phyloP scores from a whole-genome alignment of 2,888 invertebrate species.

The Harpalus rubripes region DNA sequence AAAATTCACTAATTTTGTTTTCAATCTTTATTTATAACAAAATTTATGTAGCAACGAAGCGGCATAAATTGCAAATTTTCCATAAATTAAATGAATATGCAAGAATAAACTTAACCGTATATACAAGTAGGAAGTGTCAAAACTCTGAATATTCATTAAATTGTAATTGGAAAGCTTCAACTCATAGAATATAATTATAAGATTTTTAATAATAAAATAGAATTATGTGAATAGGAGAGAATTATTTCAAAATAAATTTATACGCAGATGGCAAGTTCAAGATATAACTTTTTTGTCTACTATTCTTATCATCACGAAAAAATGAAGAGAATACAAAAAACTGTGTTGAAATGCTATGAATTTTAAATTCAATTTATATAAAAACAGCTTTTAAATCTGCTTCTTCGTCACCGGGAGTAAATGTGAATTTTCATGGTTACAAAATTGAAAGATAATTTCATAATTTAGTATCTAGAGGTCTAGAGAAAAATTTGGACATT shows the following conservation, averaged over 20 bases:
- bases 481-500: no score
- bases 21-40: conserved; percentile 16
- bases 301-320: conserved; percentile 4
- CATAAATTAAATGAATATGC: conserved; percentile 54
- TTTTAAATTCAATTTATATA: conserved; percentile 34
- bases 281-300: not conserved
- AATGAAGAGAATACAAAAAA: not conserved
- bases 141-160: conserved; percentile 56
- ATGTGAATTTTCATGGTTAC: no score
- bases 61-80: conserved; percentile 55
- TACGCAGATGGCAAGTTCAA: not conserved
- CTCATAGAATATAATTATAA: conserved; percentile 36
- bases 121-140: conserved; percentile 36
- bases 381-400: not conserved
- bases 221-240: not conserved
- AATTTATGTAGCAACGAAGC: conserved; percentile 25
- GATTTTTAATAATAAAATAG: conserved; percentile 36
- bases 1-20: conserved; percentile 31
- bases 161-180: conserved; percentile 54
- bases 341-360: conserved; percentile 38
- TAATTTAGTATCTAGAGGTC: no score
- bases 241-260: conserved; percentile 11
- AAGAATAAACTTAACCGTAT: conserved; percentile 44
- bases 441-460: no score
- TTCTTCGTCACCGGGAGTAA: no score